Base-by-base conservation (phyloP, 2,113 vertebrate genomes). In the Nansenia antarctica region DNA sequence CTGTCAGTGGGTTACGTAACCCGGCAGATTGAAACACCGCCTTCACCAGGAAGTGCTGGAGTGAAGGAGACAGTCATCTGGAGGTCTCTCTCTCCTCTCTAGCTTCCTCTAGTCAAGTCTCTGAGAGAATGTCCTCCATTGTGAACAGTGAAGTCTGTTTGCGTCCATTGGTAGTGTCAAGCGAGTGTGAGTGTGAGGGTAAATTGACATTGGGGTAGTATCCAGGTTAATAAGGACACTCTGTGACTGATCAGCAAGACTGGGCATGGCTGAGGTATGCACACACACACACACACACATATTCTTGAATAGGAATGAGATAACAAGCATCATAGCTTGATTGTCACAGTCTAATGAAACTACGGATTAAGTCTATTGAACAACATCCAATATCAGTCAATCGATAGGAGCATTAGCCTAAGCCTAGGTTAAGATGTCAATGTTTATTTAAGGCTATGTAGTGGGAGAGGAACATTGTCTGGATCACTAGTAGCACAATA, bases 1-100 rank as follows among this genome's bases (percentile, higher is more conserved):
- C 59, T 65, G 77, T 70, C 64, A 59, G 61, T 20, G 26, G 22
- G 64, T 84, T 84, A 83, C 63, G 62, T 71, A 79, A 84, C 29
- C 31, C 1, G n/a, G 29, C 57, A 45, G 32, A 60, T 32, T 76
- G 30, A 65, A 65, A 62, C 62, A 30, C 34, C 20, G 27, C 24
- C 59, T 62, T n/a, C 9, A 78, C 73, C 70, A 78, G 83, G 80
- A 83, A 76, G 62, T 42, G 0, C 4, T 20, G 35, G 67, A 62
- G 37, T 5, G 39, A 52, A 55, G 65, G 52, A 76, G 70, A 59
- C 52, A 57, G 24, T 54, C 42, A 76, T 64, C 45, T 76, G 22
- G 45, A 68, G 62, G 47, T 30, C 60, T 35, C 58, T 30, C 60
- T 35, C 58, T 53, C 30, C 49, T 34, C 1, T 49, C 63, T 29